Percentiles rank a stretch among this genome's conserved stretches.
Conservation (phyloP, 2,888 invertebrate species). For the Tenthredo mesomela region DNA sequence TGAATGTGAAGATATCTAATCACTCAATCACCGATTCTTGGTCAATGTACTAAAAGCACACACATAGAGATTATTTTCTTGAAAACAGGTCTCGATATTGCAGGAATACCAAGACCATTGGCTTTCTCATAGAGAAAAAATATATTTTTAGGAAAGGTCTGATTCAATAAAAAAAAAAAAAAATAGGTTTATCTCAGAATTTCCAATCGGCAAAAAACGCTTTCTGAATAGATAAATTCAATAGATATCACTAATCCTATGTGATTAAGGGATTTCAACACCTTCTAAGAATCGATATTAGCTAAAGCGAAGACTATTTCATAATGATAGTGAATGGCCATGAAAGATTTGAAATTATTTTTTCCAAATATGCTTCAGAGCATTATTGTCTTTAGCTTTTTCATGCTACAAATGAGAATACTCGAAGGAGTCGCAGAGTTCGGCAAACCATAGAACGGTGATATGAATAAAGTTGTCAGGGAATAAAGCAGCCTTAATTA, state of each 20-base stretch:
- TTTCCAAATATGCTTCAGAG: background rate
- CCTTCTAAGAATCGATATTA: background rate
- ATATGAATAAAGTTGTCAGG: background rate
- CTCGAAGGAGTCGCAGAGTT: background rate
- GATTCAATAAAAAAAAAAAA: background rate
- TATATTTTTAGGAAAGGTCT: too few species aligned
- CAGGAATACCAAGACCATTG: background rate
- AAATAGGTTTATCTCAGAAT: background rate
- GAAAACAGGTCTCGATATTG: background rate
- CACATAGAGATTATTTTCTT: background rate
- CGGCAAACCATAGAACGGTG: background rate
- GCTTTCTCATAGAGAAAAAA: background rate
- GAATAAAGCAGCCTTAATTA: background rate
- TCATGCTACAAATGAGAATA: background rate
- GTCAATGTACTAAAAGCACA: constrained; percentile 20
- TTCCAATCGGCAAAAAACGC: background rate
- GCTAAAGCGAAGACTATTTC: background rate
- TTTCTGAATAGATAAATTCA: background rate
- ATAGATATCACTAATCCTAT: background rate
- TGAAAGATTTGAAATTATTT: background rate
- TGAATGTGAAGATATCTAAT: constrained; percentile 20
- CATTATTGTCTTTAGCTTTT: background rate
- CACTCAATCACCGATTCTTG: constrained; percentile 41
- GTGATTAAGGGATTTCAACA: background rate
- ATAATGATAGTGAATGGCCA: constrained; percentile 9